Evolutionary conservation across 1,140 invertebrate species (phyloP).

Genomic region (Trinorchestia longiramus): DNA sequence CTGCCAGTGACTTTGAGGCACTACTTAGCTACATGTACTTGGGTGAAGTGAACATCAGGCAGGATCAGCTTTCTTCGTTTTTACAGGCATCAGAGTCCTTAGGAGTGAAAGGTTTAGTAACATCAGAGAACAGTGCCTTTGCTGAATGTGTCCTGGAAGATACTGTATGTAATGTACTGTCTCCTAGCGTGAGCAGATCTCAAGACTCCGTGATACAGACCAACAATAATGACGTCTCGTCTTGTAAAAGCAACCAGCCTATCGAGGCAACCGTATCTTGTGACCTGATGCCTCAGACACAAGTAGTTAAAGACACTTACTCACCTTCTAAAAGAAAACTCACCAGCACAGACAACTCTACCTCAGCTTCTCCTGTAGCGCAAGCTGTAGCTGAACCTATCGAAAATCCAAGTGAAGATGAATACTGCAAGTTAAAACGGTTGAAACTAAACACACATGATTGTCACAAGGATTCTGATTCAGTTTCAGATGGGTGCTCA

Average conservation of each 20-base stretch:
- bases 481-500: constrained; percentile 22
- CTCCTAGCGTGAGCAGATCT: neutral
- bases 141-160: constrained; percentile 35
- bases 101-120: constrained; percentile 47
- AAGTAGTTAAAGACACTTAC: neutral
- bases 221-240: neutral
- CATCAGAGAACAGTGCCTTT: constrained; percentile 34
- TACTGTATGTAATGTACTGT: neutral
- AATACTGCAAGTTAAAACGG: neutral
- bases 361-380: neutral
- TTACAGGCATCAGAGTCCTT: constrained; percentile 53
- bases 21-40: constrained; percentile 57
- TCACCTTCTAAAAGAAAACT: neutral
- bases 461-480: constrained; percentile 13
- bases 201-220: neutral
- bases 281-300: neutral
- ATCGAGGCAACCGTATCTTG: neutral
- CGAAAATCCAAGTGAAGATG: neutral
- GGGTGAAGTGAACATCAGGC: constrained; percentile 53
- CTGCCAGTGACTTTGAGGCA: constrained; percentile 27
- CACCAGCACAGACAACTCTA: neutral
- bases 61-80: constrained; percentile 49
- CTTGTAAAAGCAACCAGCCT: neutral
- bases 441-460: neutral
- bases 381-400: neutral